phyloP scores from a whole-genome alignment of 1,140 invertebrate genomes.

The Oryzaephilus surinamensis region DNA sequence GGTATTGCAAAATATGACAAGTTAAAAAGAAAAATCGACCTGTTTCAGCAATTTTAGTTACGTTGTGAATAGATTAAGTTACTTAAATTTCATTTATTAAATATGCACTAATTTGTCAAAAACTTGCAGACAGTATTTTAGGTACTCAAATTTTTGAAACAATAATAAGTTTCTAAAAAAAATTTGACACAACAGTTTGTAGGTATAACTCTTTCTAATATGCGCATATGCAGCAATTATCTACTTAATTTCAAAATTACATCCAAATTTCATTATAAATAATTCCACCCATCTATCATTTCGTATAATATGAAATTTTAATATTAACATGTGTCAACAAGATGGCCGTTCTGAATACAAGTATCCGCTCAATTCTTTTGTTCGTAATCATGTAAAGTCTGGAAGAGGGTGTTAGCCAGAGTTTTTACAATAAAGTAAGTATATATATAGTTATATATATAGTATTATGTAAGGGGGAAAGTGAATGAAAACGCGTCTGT shows the following conservation, averaged over 20 bases:
- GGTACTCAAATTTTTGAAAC: background rate
- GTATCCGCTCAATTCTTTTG: conserved; percentile 17
- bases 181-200: background rate
- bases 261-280: conserved; percentile 8
- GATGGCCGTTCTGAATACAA: conserved; percentile 15
- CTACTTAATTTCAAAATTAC: conserved; percentile 1
- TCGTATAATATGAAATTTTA: no score
- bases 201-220: background rate
- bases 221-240: background rate
- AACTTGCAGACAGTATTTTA: background rate
- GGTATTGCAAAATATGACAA: no score
- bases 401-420: conserved; percentile 5
- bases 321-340: conserved; percentile 18
- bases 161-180: background rate
- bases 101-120: no score
- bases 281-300: conserved; percentile 9
- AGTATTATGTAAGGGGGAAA: conserved; percentile 14
- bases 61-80: no score
- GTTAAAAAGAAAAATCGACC: no score
- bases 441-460: conserved; percentile 1
- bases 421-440: background rate
- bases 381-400: conserved; percentile 11
- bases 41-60: no score
- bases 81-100: no score
- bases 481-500: conserved; percentile 24